phyloP scores from a whole-genome alignment of 1,140 invertebrate species.

The Olivierus martensii region DNA sequence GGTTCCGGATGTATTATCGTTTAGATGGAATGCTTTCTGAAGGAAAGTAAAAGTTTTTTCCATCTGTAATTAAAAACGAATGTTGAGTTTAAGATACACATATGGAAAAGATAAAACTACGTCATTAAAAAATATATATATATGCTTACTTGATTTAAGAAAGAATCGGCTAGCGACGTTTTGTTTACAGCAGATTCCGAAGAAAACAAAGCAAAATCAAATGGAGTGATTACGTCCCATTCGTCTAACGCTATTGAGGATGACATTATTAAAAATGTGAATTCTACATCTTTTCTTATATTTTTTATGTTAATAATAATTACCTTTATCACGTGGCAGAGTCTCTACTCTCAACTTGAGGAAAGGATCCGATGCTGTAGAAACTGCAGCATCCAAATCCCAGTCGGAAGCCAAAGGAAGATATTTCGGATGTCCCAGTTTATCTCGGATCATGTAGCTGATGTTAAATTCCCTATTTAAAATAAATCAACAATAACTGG shows the following conservation, averaged over 20 bases:
- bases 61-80: not conserved
- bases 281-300: no score
- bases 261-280: not conserved
- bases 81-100: not conserved
- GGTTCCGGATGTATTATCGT: no score
- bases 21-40: conserved; percentile 63
- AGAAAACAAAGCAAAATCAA: not conserved
- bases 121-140: no score
- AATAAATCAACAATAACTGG: no score
- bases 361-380: conserved; percentile 61
- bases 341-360: not conserved
- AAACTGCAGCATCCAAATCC: conserved; percentile 91
- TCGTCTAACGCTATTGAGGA: not conserved
- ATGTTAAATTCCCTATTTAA: no score
- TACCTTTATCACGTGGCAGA: no score
- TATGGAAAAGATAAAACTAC: no score
- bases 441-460: no score
- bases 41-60: conserved; percentile 52
- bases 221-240: not conserved
- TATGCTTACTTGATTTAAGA: no score
- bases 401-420: conserved; percentile 78
- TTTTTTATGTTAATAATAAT: no score
- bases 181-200: no score
- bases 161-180: no score
- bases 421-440: conserved; percentile 49